Base-by-base conservation (phyloP, 2,113 vertebrate species). In the Alexandromys fortis region DNA sequence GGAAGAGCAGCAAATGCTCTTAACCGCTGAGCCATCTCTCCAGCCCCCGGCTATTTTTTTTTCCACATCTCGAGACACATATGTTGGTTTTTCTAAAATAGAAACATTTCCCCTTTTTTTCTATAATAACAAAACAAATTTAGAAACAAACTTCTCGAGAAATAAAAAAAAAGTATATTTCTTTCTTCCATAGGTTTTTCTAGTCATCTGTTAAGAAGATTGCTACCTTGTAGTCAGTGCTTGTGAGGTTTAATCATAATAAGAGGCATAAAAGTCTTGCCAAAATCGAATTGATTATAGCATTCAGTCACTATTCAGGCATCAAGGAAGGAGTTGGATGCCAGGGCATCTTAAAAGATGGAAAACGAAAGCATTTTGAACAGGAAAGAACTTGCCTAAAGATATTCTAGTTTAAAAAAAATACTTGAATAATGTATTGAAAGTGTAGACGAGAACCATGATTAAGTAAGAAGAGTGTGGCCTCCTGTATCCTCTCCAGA, bases 161-260 rank as follows among this genome's bases (percentile, higher is more conserved):
- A 90, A 93, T 7, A 42, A 45, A 65, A 55, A 55, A 55, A 65
- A 55, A 19, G 22, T 45, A 0, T 77, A 45, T 89, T 65, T 93
- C 22, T 91, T 86, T 76, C 67, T 90, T 47, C 75, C 45, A 33
- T 88, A 61, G 35, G 13, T 14, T 75, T 86, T 78, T 30, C 7
- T 28, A 24, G 9, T 33, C 24, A 61, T 94, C 38, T 77, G 1
- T 79, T 83, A 58, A 55, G 14, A 90, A 33, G 19, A n/a, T 70
- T 70, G 78, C 35, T 38, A 5, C 28, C 85, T 95, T 45, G 13
- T 2, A 16, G 3, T 65, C 63, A n/a, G 4, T 94, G 28, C 10
- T 17, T 82, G 0, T 90, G 24, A 79, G 38, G 24, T 82, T 81
- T 79, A 92, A 90, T 92, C 86, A 82, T 81, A 91, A 63, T 88